Evolutionary conservation across 2,888 invertebrate species (phyloP).

Genomic region (Polymixis lichenea): DNA sequence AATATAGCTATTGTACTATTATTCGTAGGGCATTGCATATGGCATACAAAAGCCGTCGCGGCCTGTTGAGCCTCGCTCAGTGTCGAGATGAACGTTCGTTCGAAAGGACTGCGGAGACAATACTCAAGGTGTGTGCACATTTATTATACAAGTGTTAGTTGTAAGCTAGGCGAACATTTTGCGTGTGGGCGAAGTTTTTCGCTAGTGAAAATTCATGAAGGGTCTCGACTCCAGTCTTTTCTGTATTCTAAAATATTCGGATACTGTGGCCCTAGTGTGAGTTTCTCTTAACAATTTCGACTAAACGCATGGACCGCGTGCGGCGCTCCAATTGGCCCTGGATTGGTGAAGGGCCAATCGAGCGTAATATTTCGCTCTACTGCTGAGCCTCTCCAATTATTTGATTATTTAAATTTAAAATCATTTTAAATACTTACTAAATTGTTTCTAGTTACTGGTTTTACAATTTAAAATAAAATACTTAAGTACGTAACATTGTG

Average conservation of each 20-base stretch:
- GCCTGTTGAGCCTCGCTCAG: slow-evolving; percentile 83
- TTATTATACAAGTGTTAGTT: slow-evolving; percentile 26
- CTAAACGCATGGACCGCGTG: too few relatives aligned
- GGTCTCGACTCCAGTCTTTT: neutral
- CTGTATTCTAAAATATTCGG: neutral
- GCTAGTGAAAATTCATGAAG: slow-evolving; percentile 5
- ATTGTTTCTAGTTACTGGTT: neutral
- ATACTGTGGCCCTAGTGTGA: neutral
- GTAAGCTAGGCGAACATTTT: neutral
- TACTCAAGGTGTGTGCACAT: slow-evolving; percentile 82
- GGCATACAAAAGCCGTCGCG: slow-evolving; percentile 89
- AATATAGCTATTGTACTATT: slow-evolving; percentile 81
- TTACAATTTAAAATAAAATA: neutral
- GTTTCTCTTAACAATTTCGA: too few relatives aligned
- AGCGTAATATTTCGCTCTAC: too few relatives aligned
- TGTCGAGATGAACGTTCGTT: slow-evolving; percentile 81
- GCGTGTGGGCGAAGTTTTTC: neutral
- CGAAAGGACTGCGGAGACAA: slow-evolving; percentile 83
- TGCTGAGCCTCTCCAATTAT: too few relatives aligned
- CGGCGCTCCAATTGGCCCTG: too few relatives aligned
- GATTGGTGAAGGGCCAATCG: too few relatives aligned
- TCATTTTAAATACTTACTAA: too few relatives aligned
- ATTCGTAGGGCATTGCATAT: slow-evolving; percentile 85
- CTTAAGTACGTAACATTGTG: neutral
- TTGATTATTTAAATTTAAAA: too few relatives aligned